Evolutionary conservation across 2,113 vertebrate species (phyloP).

Genomic region (Pedionomus torquatus): DNA sequence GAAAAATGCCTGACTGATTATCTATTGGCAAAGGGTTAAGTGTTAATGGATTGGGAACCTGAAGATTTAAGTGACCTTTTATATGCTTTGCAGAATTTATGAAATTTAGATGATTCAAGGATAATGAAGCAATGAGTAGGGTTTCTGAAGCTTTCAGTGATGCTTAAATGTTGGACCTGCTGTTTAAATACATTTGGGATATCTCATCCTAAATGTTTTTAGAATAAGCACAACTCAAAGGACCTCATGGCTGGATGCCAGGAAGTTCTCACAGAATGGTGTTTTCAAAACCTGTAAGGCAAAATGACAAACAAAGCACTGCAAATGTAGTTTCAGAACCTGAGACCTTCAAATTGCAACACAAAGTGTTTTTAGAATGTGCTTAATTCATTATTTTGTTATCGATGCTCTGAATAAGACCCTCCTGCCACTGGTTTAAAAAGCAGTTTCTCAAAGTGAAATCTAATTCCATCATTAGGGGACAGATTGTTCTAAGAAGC

Average conservation of each 20-base stretch:
- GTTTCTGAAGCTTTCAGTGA: not conserved
- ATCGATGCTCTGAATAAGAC: slow-evolving; percentile 28
- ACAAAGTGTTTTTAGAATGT: not conserved
- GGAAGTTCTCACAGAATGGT: not conserved
- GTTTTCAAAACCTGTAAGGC: not conserved
- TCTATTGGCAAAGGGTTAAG: not conserved
- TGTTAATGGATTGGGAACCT: not conserved
- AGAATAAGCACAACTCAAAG: not conserved
- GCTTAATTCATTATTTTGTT: slow-evolving; percentile 9
- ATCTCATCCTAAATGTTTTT: not conserved
- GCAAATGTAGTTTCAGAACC: not conserved
- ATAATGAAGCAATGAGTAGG: not conserved
- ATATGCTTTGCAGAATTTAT: not conserved
- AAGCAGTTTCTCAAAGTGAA: slow-evolving; percentile 56
- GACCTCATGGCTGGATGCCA: not conserved
- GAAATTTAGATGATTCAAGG: not conserved
- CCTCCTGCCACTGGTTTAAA: slow-evolving; percentile 53
- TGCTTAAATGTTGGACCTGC: not conserved
- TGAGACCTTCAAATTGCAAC: slow-evolving; percentile 28
- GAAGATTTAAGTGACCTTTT: not conserved
- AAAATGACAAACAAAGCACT: not conserved
- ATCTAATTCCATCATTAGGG: slow-evolving; percentile 76
- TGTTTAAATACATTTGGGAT: not conserved
- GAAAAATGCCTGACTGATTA: not conserved
- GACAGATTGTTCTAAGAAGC: slow-evolving; percentile 78